Evolutionary conservation across 1,140 invertebrate genomes (phyloP).

Genomic region (Calliopsis andreniformis): DNA sequence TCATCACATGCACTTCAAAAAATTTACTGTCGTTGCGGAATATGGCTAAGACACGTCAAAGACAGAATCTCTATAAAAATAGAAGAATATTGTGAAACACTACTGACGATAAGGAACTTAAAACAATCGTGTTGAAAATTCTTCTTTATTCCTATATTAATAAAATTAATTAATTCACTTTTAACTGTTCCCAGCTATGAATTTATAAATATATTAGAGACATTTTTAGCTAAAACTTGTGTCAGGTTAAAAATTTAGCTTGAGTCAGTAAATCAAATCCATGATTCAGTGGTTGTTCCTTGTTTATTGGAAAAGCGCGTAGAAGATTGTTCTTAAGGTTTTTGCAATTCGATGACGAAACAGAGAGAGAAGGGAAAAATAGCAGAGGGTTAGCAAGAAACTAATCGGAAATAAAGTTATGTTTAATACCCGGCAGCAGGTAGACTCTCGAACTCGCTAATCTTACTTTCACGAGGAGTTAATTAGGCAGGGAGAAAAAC

Average conservation of each 20-base stretch:
- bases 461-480: conserved; percentile 71
- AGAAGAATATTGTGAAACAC: too few species aligned
- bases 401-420: conserved; percentile 63
- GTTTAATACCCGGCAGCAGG: conserved; percentile 45
- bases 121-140: too few species aligned
- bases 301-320: not conserved
- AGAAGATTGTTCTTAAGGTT: not conserved
- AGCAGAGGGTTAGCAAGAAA: not conserved
- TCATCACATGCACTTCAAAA: conserved; percentile 49
- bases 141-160: too few species aligned
- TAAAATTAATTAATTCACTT: too few species aligned
- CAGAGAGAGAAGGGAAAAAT: not conserved
- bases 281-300: too few species aligned
- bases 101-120: too few species aligned
- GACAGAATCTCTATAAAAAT: too few species aligned
- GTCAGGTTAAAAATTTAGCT: too few species aligned
- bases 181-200: too few species aligned
- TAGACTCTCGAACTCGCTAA: conserved; percentile 63
- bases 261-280: too few species aligned
- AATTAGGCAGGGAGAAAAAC: conserved; percentile 67
- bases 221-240: too few species aligned
- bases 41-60: not conserved
- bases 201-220: too few species aligned
- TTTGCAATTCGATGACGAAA: not conserved
- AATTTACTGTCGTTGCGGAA: conserved; percentile 61